These are phyloP conservation scores for Lithophane leautieri DNA, from an alignment of 2,888 invertebrate species.

Conservation along the genomic window DNA sequence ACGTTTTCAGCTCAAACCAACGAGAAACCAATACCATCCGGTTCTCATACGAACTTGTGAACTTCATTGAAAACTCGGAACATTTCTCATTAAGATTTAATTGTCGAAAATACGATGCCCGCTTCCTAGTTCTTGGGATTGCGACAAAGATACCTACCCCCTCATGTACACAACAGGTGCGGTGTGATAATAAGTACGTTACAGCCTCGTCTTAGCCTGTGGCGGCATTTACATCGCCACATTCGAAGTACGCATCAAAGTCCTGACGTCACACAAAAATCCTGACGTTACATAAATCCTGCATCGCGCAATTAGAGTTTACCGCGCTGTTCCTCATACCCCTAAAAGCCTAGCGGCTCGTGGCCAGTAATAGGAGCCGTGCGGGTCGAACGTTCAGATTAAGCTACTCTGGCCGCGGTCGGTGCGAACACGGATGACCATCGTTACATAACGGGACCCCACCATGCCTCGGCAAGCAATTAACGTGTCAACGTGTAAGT, in stretches of 20 bases:
- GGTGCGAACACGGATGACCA: background rate
- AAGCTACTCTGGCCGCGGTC: background rate
- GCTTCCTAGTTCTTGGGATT: background rate
- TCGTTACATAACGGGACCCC: background rate
- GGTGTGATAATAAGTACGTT: background rate
- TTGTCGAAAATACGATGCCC: conserved; percentile 4
- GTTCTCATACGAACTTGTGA: conserved; percentile 17
- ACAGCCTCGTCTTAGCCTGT: background rate
- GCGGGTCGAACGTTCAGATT: background rate
- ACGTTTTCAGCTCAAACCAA: conserved; percentile 15
- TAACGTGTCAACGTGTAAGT: no score
- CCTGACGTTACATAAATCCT: no score
- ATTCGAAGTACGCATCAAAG: no score
- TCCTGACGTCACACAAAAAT: no score
- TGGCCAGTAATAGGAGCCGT: no score
- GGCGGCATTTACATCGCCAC: no score
- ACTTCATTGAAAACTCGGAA: conserved; percentile 36
- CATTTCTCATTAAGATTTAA: conserved; percentile 54
- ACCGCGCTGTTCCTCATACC: no score
- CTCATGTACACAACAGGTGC: background rate
- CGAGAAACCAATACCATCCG: conserved; percentile 22
- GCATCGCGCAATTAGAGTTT: no score
- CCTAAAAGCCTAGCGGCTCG: background rate
- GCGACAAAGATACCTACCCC: background rate
- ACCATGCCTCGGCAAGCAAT: background rate